Evolutionary conservation across 2,888 invertebrate genomes (phyloP).

Genomic region (Hemaris fuciformis): DNA sequence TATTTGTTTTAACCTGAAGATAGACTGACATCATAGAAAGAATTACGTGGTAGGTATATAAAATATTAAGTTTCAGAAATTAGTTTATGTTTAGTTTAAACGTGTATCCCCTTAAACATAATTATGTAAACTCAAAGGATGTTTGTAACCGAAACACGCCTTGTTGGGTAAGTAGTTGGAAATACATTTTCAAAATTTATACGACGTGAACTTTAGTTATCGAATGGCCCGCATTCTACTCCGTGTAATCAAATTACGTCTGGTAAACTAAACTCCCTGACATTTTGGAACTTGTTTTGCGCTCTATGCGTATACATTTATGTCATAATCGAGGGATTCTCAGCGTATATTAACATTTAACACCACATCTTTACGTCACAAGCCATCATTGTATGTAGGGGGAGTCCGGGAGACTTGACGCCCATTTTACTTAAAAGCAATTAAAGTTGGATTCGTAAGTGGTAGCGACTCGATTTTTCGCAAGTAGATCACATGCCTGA

Average conservation of each 20-base stretch:
- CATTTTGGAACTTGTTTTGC: not conserved
- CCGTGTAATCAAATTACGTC: not conserved
- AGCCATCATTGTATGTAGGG: no score
- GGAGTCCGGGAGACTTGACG: no score
- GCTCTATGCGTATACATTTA: not conserved
- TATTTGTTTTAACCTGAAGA: no score
- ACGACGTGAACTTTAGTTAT: not conserved
- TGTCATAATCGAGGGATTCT: not conserved
- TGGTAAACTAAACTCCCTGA: not conserved
- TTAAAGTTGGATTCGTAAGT: no score
- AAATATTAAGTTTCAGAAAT: not conserved
- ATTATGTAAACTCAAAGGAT: not conserved
- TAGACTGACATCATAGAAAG: no score
- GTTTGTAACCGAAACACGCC: not conserved
- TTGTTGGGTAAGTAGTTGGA: not conserved
- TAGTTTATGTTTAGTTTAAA: not conserved
- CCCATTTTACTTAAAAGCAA: no score
- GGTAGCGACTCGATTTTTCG: no score
- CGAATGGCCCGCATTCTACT: constrained; percentile 1
- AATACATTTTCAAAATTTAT: not conserved
- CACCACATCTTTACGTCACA: no score
- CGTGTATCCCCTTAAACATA: not conserved
- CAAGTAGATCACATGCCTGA: no score
- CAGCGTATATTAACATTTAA: no score
- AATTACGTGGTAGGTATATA: no score